A percentile compares a stretch with the other conserved stretches of the same genome.
phyloP scores from a whole-genome alignment of 1,140 invertebrate genomes.

The Bombus balteatus region DNA sequence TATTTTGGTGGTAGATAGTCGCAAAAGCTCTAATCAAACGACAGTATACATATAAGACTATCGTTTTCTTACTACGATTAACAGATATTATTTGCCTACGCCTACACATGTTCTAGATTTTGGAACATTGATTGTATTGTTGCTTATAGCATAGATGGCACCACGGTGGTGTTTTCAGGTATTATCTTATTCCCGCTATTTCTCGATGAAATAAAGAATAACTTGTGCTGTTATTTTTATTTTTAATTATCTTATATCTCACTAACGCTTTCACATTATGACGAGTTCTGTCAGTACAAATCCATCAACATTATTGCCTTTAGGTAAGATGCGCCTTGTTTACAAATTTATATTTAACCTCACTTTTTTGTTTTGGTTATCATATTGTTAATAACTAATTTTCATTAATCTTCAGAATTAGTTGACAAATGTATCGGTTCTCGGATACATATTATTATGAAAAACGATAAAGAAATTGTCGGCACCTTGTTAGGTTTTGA shows the following conservation, averaged over 20 bases:
- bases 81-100: no score
- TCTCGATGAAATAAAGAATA: not conserved
- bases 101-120: not conserved
- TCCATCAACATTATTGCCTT: conserved; percentile 88
- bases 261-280: conserved; percentile 60
- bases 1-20: no score
- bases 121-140: not conserved
- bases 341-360: conserved; percentile 29
- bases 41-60: no score
- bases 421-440: conserved; percentile 99
- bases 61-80: no score
- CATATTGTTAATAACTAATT: no score
- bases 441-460: conserved; percentile 99
- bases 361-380: not conserved
- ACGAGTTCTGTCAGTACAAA: conserved; percentile 83
- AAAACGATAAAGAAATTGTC: conserved; percentile 99
- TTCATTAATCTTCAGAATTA: conserved; percentile 87
- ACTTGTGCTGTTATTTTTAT: conserved; percentile 3
- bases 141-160: not conserved
- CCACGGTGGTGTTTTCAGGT: not conserved
- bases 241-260: conserved; percentile 8
- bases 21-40: no score
- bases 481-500: conserved; percentile 99
- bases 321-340: conserved; percentile 81
- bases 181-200: conserved; percentile 11